Conservation (phyloP, 1,140 invertebrate genomes). For the Ditylenchus dipsaci region DNA sequence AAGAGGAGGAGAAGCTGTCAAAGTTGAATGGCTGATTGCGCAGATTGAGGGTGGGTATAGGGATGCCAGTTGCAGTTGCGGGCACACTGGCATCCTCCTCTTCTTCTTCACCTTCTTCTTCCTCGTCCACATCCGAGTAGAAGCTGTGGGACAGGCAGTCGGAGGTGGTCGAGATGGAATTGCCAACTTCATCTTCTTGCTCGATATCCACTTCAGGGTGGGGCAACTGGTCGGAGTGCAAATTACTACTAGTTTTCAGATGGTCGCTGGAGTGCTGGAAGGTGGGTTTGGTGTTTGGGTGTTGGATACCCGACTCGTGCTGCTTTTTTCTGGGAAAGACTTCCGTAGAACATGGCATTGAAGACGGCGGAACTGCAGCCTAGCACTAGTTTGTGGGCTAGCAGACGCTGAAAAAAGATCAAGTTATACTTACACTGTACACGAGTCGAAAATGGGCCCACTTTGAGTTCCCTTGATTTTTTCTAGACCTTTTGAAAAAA, state of each 20-base stretch:
- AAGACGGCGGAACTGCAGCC: constrained; percentile 27
- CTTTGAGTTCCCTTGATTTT: no score
- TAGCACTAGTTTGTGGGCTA: constrained; percentile 29
- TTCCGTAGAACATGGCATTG: constrained; percentile 30
- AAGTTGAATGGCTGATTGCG: background rate
- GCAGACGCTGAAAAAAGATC: constrained; percentile 9
- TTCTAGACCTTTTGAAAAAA: no score
- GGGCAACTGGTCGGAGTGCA: background rate
- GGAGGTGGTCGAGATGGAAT: background rate
- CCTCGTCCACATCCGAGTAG: constrained; percentile 7
- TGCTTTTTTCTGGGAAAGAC: constrained; percentile 1
- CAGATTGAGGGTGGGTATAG: constrained; percentile 1
- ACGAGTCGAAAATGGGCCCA: no score
- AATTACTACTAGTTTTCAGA: background rate
- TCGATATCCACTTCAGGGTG: background rate
- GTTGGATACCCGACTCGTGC: background rate
- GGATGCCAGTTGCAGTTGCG: background rate
- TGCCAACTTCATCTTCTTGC: background rate
- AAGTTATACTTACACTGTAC: background rate
- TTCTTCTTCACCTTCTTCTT: constrained; percentile 24
- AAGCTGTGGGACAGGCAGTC: background rate
- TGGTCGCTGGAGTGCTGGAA: background rate
- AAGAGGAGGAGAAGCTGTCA: background rate
- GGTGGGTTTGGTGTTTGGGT: background rate
- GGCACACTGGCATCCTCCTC: constrained; percentile 1